These are phyloP conservation scores for Mastacembelus armatus DNA, from an alignment of 2,797 vertebrate species.

Conservation along the genomic window DNA sequence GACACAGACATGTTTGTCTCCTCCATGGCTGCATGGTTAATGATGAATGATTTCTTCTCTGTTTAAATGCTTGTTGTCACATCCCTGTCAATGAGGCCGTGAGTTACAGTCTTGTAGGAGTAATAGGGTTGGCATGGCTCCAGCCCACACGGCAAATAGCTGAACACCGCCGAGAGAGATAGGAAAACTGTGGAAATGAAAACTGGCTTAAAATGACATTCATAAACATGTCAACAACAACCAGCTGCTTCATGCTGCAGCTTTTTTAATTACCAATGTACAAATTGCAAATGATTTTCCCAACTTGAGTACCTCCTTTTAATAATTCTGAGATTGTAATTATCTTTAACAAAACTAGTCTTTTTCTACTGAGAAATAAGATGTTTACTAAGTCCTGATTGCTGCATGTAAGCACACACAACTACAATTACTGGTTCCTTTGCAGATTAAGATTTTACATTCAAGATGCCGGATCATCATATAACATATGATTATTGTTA, in stretches of 20 bases:
- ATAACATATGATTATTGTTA: neutral
- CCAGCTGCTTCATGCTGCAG: neutral
- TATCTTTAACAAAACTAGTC: conserved; percentile 36
- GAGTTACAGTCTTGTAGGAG: conserved; percentile 69
- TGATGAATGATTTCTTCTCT: conserved; percentile 82
- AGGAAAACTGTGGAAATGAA: conserved; percentile 33
- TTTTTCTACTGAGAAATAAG: conserved; percentile 17
- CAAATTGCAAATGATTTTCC: conserved; percentile 35
- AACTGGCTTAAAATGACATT: conserved; percentile 38
- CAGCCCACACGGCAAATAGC: conserved; percentile 49
- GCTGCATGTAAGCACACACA: neutral
- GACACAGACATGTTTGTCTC: conserved; percentile 71
- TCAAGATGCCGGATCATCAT: neutral
- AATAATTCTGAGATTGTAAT: conserved; percentile 36
- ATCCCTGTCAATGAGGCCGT: conserved; percentile 66
- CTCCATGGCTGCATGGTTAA: conserved; percentile 68
- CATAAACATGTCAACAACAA: conserved; percentile 40
- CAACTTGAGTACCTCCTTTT: conserved; percentile 41
- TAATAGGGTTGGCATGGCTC: conserved; percentile 68
- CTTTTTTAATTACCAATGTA: conserved; percentile 27
- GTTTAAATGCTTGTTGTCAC: conserved; percentile 78
- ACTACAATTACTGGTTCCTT: neutral
- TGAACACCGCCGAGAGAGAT: conserved; percentile 32
- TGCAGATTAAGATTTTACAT: neutral
- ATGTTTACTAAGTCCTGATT: conserved; percentile 1